Percentiles rank a stretch among this genome's conserved stretches.
phyloP scores from a whole-genome alignment of 2,113 vertebrate species.

The Cricetomys ansorgei region DNA sequence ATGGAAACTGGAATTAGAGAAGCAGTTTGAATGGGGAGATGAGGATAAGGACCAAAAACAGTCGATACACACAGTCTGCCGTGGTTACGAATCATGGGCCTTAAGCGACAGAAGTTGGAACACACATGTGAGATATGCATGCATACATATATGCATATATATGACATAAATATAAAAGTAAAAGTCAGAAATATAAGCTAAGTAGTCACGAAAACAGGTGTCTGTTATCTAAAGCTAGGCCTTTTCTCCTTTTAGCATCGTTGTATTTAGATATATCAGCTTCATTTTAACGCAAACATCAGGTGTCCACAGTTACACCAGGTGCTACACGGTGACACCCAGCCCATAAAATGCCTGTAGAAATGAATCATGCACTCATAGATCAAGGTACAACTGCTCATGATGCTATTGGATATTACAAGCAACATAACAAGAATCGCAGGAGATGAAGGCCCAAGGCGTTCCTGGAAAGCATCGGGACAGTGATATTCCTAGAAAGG shows the following conservation, averaged over 20 bases:
- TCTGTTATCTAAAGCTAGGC: background rate
- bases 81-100: background rate
- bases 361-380: background rate
- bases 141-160: background rate
- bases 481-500: background rate
- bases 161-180: background rate
- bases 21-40: background rate
- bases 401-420: background rate
- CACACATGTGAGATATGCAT: background rate
- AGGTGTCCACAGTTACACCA: background rate
- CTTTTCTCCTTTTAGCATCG: background rate
- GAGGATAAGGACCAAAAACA: background rate
- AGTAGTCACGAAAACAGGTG: background rate
- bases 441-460: background rate
- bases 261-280: background rate
- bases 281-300: conserved; percentile 7
- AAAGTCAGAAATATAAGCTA: background rate
- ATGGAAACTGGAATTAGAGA: background rate
- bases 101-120: background rate
- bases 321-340: background rate
- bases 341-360: background rate
- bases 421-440: background rate
- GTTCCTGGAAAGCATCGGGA: background rate
- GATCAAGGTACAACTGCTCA: background rate
- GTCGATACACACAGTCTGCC: background rate